Evolutionary conservation across 2,888 invertebrate species (phyloP).

Genomic region (Lasioglossum villosulum): DNA sequence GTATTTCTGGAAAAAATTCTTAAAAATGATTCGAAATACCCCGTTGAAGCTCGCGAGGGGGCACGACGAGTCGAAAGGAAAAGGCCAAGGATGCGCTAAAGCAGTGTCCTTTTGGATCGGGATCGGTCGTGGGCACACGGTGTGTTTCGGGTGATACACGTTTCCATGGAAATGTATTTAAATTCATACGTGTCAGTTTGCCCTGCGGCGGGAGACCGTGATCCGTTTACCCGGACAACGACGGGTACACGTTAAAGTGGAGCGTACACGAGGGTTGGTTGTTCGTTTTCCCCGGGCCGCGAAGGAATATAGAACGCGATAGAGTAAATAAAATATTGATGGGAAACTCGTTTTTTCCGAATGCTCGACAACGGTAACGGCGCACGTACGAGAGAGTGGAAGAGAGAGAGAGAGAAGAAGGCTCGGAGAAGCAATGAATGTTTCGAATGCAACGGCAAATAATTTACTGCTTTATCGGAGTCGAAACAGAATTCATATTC

Average conservation of each 20-base stretch:
- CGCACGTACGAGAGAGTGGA: not conserved
- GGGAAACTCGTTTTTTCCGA: constrained; percentile 3
- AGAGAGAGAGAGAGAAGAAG: not conserved
- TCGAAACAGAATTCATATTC: not conserved
- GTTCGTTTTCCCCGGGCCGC: not conserved
- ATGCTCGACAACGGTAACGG: not conserved
- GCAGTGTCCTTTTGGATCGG: not conserved
- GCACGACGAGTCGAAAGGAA: not conserved
- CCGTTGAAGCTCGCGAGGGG: not conserved
- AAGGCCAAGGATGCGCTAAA: not conserved
- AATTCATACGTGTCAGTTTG: constrained; percentile 23
- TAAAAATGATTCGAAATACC: not conserved
- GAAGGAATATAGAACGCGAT: not conserved
- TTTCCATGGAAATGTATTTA: constrained; percentile 27
- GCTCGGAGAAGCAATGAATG: not conserved
- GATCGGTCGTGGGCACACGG: not conserved
- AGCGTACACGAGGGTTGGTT: not conserved
- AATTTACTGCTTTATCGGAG: not conserved
- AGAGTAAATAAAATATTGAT: constrained; percentile 1
- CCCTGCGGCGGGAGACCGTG: constrained; percentile 12
- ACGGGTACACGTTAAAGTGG: constrained; percentile 29
- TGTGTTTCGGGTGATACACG: constrained; percentile 6
- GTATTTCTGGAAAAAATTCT: not conserved
- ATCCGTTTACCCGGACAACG: constrained; percentile 24
- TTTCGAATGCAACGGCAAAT: not conserved